Evolutionary conservation across 2,888 invertebrate species (phyloP).

Genomic region (Plemyria rubiginata): DNA sequence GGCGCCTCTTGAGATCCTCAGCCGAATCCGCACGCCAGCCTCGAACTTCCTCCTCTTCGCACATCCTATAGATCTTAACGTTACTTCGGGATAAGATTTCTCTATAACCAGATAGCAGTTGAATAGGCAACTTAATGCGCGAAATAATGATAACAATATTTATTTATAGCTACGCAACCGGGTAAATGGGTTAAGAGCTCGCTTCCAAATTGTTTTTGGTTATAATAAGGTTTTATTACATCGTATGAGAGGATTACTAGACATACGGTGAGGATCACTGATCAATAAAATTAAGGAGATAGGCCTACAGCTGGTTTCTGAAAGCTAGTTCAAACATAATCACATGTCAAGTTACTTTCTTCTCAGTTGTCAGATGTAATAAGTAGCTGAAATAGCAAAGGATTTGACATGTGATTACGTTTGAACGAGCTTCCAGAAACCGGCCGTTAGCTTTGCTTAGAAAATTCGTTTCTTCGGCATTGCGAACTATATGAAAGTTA

Average conservation of each 20-base stretch:
- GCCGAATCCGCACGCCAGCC: too few species aligned
- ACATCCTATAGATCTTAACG: not conserved
- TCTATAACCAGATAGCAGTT: slow-evolving; percentile 47
- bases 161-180: slow-evolving; percentile 45
- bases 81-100: not conserved
- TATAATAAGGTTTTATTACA: slow-evolving; percentile 38
- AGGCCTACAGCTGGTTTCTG: too few species aligned
- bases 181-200: slow-evolving; percentile 31
- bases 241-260: slow-evolving; percentile 33
- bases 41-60: not conserved
- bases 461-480: too few species aligned
- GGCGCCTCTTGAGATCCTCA: too few species aligned
- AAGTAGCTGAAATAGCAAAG: too few species aligned
- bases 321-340: too few species aligned
- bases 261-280: slow-evolving; percentile 6
- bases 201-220: slow-evolving; percentile 36
- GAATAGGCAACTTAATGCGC: slow-evolving; percentile 47
- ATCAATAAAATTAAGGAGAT: not conserved
- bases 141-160: slow-evolving; percentile 53
- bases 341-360: too few species aligned
- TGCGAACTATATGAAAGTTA: too few species aligned
- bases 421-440: too few species aligned
- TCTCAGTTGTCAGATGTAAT: too few species aligned
- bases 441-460: too few species aligned
- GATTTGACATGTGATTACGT: too few species aligned